These are phyloP conservation scores for Pluvianellus socialis DNA, from an alignment of 2,113 vertebrate genomes.

Conservation along the genomic window DNA sequence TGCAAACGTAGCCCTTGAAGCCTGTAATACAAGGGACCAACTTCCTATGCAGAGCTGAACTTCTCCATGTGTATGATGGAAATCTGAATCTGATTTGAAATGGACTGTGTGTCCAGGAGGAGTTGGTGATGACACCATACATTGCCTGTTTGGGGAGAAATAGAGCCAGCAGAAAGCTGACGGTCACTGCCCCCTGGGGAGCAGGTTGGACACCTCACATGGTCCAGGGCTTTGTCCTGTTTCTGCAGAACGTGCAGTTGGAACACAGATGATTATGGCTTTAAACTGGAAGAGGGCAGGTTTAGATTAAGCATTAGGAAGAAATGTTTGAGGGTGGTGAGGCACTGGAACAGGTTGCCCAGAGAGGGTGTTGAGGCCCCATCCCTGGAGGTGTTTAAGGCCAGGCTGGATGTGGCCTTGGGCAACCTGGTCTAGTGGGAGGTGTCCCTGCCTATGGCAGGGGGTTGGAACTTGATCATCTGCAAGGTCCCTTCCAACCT, in stretches of 20 bases:
- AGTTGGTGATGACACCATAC: neutral
- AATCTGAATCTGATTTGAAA: neutral
- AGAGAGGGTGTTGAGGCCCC: no score
- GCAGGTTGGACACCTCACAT: rapidly evolving
- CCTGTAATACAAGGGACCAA: neutral
- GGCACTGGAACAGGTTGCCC: no score
- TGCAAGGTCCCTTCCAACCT: no score
- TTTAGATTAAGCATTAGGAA: no score
- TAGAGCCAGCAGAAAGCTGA: neutral
- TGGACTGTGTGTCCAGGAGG: neutral
- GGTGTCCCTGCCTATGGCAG: no score
- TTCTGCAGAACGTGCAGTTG: neutral
- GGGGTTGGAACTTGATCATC: no score
- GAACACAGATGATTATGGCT: neutral
- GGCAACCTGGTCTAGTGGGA: no score
- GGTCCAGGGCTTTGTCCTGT: neutral
- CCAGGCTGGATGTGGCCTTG: no score
- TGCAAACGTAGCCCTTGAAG: neutral
- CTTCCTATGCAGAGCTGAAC: neutral
- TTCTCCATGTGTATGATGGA: neutral
- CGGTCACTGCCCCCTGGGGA: neutral
- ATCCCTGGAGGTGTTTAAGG: no score
- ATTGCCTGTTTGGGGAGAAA: neutral
- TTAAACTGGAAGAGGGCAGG: no score
- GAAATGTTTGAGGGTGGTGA: no score